A percentile compares a stretch with the other conserved stretches of the same genome.
phyloP scores from a whole-genome alignment of 1,140 invertebrate genomes.

The Vanessa tameamea region DNA sequence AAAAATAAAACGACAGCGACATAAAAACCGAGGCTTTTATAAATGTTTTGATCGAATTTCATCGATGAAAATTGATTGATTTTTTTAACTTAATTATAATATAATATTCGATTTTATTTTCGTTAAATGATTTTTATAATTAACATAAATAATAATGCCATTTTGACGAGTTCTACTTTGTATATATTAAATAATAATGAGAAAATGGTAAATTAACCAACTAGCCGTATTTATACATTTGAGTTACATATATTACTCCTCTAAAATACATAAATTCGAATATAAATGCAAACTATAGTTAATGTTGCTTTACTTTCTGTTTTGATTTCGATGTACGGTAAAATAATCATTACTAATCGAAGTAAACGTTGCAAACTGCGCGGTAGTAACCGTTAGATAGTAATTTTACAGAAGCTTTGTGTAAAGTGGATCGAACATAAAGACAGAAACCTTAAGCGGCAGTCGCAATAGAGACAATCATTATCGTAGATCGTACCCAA shows the following conservation, averaged over 20 bases:
- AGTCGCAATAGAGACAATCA: constrained; percentile 1
- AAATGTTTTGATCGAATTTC: neutral
- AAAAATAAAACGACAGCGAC: neutral
- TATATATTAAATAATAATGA: no score
- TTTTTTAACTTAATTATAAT: no score
- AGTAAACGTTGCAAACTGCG: constrained; percentile 1
- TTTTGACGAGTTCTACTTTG: no score
- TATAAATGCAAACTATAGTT: neutral
- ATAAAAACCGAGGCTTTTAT: neutral
- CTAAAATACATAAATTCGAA: neutral
- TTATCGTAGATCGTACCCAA: neutral
- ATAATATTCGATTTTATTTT: no score
- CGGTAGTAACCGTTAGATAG: constrained; percentile 26
- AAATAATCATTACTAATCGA: neutral
- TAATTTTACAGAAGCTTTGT: constrained; percentile 36
- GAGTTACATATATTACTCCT: no score
- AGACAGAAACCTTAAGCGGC: constrained; percentile 15
- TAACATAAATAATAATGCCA: no score
- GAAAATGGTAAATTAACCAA: no score
- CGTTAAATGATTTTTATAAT: no score
- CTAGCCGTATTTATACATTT: no score
- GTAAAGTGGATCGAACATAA: constrained; percentile 27
- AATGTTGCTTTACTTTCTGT: neutral
- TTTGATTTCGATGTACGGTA: constrained; percentile 1
- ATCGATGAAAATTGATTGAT: no score